Conservation (phyloP, 2,888 invertebrate genomes). For the Eilema depressum region DNA sequence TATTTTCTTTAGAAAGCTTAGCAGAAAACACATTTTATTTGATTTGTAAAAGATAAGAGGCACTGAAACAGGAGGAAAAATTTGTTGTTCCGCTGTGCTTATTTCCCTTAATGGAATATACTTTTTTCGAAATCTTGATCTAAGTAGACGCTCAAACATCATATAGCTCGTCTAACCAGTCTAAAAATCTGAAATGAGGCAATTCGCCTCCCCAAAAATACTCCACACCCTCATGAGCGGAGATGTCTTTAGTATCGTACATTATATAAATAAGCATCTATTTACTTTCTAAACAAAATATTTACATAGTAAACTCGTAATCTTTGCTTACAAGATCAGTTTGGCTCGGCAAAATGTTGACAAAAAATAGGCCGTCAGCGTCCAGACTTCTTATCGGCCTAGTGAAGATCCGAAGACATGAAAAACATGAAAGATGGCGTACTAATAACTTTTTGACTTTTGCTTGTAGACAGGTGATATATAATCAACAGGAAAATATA, state of each 20-base stretch:
- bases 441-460: not conserved
- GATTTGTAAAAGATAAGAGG: too few species aligned
- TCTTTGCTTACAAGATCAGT: conserved; percentile 22
- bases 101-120: too few species aligned
- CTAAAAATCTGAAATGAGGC: conserved; percentile 13
- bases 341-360: conserved; percentile 18
- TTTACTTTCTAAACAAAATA: conserved; percentile 30
- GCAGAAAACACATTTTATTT: too few species aligned
- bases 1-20: too few species aligned
- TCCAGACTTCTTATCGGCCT: conserved; percentile 1
- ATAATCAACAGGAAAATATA: not conserved
- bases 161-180: not conserved
- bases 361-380: conserved; percentile 22
- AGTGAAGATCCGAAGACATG: not conserved
- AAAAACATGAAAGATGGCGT: not conserved
- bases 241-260: conserved; percentile 25
- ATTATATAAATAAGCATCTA: conserved; percentile 19
- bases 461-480: not conserved
- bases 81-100: too few species aligned
- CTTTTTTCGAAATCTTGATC: too few species aligned
- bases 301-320: conserved; percentile 28
- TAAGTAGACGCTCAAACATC: too few species aligned
- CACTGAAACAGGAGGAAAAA: too few species aligned
- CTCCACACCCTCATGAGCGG: conserved; percentile 19
- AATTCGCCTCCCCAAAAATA: conserved; percentile 24